Evolutionary conservation across 2,113 vertebrate genomes (phyloP).

Genomic region (Triplophysa rosa): DNA sequence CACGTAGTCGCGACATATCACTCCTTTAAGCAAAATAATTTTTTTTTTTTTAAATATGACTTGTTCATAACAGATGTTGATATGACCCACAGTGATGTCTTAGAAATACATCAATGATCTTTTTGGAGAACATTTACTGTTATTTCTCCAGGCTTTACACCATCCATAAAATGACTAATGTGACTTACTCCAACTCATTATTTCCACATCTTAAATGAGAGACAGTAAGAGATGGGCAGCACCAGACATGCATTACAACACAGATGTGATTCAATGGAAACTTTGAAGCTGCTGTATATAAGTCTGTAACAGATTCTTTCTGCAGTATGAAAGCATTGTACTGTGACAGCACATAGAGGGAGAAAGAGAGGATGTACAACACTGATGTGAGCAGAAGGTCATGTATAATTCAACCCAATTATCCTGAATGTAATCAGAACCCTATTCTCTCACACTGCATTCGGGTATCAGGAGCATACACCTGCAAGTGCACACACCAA

Average conservation of each 20-base stretch:
- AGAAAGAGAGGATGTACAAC: conserved; percentile 21
- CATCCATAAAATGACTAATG: too few relatives aligned
- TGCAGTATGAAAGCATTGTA: conserved; percentile 50
- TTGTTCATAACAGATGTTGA: background rate
- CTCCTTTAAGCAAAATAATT: background rate
- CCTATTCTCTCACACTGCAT: conserved; percentile 50
- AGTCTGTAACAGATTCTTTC: conserved; percentile 57
- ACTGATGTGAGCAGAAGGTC: conserved; percentile 63
- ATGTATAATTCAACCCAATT: conserved; percentile 74
- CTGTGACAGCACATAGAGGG: conserved; percentile 51
- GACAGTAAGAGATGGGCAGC: conserved; percentile 33
- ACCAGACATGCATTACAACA: conserved; percentile 34
- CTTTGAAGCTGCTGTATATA: conserved; percentile 43
- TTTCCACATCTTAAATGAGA: too few relatives aligned
- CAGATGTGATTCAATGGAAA: conserved; percentile 16
- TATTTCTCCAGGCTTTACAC: too few relatives aligned
- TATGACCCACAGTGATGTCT: background rate
- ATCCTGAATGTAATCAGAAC: conserved; percentile 65
- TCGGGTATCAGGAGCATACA: conserved; percentile 32
- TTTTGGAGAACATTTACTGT: background rate
- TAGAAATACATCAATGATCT: background rate
- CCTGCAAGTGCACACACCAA: conserved; percentile 15
- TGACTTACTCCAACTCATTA: too few relatives aligned
- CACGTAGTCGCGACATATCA: too few relatives aligned
- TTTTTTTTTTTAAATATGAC: background rate